Evolutionary conservation across 1,140 invertebrate species (phyloP).

Genomic region (Diachasma alloeum): DNA sequence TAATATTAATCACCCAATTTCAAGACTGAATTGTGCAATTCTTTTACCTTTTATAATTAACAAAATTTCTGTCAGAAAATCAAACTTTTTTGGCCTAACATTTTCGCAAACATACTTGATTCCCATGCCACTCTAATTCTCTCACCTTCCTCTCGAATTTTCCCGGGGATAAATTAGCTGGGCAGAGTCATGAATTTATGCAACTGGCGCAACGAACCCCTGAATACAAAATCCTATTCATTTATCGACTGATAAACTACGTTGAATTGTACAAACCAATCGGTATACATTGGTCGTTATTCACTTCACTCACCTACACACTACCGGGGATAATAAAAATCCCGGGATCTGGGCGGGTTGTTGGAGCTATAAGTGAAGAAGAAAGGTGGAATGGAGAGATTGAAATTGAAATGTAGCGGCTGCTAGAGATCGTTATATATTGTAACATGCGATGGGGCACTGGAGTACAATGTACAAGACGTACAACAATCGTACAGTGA

Average conservation of each 20-base stretch:
- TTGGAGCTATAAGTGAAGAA: neutral
- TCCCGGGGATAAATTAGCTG: neutral
- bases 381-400: neutral
- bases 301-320: neutral
- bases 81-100: too few species aligned
- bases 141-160: neutral
- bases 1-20: too few species aligned
- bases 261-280: conserved; percentile 1
- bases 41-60: too few species aligned
- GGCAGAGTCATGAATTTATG: neutral
- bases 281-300: conserved; percentile 1
- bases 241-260: neutral
- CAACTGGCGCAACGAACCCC: neutral
- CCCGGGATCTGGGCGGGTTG: neutral
- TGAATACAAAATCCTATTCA: neutral
- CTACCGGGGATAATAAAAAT: neutral
- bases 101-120: too few species aligned
- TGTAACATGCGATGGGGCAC: neutral
- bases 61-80: too few species aligned
- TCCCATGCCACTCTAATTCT: neutral
- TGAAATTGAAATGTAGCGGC: neutral
- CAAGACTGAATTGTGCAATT: too few species aligned
- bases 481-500: neutral
- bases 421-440: neutral
- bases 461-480: neutral